Evolutionary conservation across 2,113 vertebrate genomes (phyloP).

Genomic region (Amphiprion ocellaris): DNA sequence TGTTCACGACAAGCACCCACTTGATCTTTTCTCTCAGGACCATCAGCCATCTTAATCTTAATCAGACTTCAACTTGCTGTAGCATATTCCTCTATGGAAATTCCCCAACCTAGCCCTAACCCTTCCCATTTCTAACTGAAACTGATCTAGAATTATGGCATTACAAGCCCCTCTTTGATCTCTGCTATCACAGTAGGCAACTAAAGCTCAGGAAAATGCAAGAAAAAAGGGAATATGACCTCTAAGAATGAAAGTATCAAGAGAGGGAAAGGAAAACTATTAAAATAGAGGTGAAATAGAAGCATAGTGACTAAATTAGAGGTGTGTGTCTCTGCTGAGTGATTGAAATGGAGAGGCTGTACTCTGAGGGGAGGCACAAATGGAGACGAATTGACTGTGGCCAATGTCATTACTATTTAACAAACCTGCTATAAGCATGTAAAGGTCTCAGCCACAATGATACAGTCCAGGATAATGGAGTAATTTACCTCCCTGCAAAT

Average conservation of each 20-base stretch:
- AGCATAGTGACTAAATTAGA: conserved; percentile 25
- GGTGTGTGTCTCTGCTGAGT: conserved; percentile 24
- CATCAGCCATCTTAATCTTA: conserved; percentile 55
- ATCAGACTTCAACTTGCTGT: conserved; percentile 25
- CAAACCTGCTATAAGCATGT: conserved; percentile 49
- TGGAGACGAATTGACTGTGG: conserved; percentile 59
- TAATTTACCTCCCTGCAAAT: conserved; percentile 65
- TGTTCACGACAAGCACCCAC: conserved; percentile 5
- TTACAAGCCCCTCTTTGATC: conserved; percentile 1
- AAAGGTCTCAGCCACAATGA: conserved; percentile 58
- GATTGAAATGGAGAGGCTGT: conserved; percentile 58
- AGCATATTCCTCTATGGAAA: conserved; percentile 8
- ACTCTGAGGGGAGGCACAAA: conserved; percentile 26
- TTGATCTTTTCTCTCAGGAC: conserved; percentile 13
- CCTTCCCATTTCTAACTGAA: conserved; percentile 4
- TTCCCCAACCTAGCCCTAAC: too few species aligned
- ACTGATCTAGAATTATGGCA: neutral
- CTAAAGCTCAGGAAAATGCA: neutral
- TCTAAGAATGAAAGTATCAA: neutral
- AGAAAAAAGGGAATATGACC: neutral
- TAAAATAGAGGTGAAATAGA: neutral
- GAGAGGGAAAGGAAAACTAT: neutral
- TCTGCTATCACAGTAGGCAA: neutral
- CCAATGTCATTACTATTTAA: conserved; percentile 69
- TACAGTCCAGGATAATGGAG: conserved; percentile 58